A percentile compares a stretch with the other conserved stretches of the same genome.
Conservation (phyloP, 1,140 invertebrate species). For the Triops cancriformis region DNA sequence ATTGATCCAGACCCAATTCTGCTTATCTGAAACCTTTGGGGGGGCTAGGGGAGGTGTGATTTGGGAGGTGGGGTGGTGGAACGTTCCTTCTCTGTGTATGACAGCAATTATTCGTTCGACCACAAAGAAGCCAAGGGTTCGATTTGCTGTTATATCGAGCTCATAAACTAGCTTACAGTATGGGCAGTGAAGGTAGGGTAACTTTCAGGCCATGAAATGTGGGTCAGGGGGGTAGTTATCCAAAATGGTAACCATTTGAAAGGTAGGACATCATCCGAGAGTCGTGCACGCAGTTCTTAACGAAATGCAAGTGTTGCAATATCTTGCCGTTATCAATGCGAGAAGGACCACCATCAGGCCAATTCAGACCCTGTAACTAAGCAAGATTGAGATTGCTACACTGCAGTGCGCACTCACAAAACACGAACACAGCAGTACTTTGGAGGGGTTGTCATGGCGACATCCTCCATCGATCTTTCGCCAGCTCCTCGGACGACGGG, state of each 20-base stretch:
- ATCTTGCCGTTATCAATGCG: neutral
- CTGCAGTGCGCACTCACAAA: constrained; percentile 7
- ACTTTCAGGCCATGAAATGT: too few relatives aligned
- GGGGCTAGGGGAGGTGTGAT: too few relatives aligned
- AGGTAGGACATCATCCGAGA: neutral
- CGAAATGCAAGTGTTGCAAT: neutral
- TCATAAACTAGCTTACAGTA: too few relatives aligned
- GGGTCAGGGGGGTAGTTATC: too few relatives aligned
- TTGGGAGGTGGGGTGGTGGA: too few relatives aligned
- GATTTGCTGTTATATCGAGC: too few relatives aligned
- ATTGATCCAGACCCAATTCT: neutral
- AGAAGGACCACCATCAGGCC: neutral
- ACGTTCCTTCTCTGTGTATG: too few relatives aligned
- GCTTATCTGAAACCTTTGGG: neutral
- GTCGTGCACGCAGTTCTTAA: neutral
- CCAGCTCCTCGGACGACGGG: constrained; percentile 2
- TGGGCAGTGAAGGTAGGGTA: too few relatives aligned
- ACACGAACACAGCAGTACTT: constrained; percentile 13
- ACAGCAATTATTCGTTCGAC: too few relatives aligned
- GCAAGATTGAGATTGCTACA: constrained; percentile 10
- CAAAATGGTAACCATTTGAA: neutral
- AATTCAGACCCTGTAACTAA: neutral
- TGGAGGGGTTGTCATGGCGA: neutral
- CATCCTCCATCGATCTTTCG: constrained; percentile 12
- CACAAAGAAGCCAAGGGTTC: too few relatives aligned